Conservation (phyloP, 2,113 vertebrate genomes). For the Anthoscopus minutus region DNA sequence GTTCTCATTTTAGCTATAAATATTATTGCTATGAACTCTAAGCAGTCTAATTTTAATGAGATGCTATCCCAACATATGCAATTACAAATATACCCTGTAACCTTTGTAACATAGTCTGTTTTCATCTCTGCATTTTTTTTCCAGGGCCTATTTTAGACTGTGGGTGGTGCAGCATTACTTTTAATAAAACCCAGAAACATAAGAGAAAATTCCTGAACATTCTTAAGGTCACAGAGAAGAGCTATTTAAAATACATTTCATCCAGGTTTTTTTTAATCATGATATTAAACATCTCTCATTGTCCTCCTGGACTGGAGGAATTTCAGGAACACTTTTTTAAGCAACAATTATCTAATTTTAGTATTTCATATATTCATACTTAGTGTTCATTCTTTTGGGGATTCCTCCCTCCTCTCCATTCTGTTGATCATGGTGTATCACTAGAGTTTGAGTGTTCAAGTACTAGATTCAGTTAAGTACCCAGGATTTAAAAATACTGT, state of each 20-base stretch:
- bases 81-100: constrained; percentile 1
- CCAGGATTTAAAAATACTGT: background rate
- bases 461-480: background rate
- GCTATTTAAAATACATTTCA: background rate
- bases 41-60: background rate
- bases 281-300: background rate
- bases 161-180: background rate
- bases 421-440: background rate
- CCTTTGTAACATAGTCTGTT: background rate
- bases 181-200: background rate
- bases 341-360: background rate
- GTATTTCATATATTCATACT: background rate
- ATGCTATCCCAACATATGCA: background rate
- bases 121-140: constrained; percentile 6
- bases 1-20: constrained; percentile 26
- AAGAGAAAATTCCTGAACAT: background rate
- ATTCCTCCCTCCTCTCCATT: background rate
- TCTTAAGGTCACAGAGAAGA: background rate
- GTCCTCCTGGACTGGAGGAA: background rate
- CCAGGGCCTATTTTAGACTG: background rate
- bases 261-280: background rate
- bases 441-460: background rate
- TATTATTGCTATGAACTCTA: background rate
- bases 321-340: background rate
- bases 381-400: background rate